Percentiles rank a stretch among this genome's conserved stretches.
phyloP scores from a whole-genome alignment of 1,140 invertebrate genomes.

The Drosophila cardini region DNA sequence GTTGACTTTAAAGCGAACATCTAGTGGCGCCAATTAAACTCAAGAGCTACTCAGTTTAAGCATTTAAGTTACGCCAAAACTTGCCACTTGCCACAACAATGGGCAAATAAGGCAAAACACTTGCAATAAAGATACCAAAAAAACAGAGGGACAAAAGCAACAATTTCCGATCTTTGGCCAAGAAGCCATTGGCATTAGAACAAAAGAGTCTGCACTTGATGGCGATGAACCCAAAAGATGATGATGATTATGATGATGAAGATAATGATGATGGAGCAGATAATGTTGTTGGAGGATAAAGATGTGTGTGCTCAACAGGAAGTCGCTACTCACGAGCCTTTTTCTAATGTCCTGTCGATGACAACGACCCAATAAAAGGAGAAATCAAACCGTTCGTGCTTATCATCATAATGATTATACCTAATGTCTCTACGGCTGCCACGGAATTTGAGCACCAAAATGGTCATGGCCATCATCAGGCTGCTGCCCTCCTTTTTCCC shows the following conservation, averaged over 20 bases:
- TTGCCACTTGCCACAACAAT: conserved; percentile 35
- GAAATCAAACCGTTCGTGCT: conserved; percentile 81
- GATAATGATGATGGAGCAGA: not conserved
- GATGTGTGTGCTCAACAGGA: conserved; percentile 12
- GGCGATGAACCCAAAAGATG: conserved; percentile 30
- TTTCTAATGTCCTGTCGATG: conserved; percentile 61
- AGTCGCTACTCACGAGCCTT: conserved; percentile 10
- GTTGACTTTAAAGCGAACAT: conserved; percentile 11
- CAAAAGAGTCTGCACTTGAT: conserved; percentile 25
- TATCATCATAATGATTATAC: conserved; percentile 82
- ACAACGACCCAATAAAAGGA: conserved; percentile 70
- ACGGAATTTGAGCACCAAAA: conserved; percentile 23
- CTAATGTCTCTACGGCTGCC: conserved; percentile 58
- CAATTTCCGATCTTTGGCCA: conserved; percentile 9
- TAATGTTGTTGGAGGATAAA: conserved; percentile 24
- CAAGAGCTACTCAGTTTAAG: not conserved
- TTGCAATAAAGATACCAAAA: conserved; percentile 37
- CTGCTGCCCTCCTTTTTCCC: conserved; percentile 24
- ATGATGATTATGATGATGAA: conserved; percentile 13
- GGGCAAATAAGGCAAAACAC: conserved; percentile 37
- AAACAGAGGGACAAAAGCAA: conserved; percentile 40
- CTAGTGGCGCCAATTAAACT: conserved; percentile 6
- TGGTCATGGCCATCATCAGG: conserved; percentile 45
- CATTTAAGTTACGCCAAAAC: conserved; percentile 24
- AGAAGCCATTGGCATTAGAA: conserved; percentile 7